Base-by-base conservation (phyloP, 2,888 invertebrate species). In the Melitaea athalia region DNA sequence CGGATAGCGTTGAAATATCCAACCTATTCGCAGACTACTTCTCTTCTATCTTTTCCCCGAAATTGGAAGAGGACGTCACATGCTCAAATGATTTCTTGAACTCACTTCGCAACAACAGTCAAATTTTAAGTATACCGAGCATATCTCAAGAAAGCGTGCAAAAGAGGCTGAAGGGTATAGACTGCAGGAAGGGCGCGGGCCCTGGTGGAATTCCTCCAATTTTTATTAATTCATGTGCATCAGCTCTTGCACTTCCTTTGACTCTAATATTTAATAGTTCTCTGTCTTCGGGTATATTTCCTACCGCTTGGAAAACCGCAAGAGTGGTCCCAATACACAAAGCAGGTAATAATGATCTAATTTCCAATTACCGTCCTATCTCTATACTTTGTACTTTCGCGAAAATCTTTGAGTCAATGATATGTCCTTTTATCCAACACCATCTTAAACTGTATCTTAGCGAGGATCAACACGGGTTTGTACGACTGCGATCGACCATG, bases 311-410 rank as follows among this genome's bases (percentile, higher is more conserved):
- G 73, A 76, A 74, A 59, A 12, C 12, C 10, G 60, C 70, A 0
- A 60, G 64, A 45, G 64, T 74, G 5, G 67, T 73, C 1, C 73
- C 74, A 3, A 31, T 75, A 11, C 52, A 61, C 14, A 75, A 75
- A 62, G 7, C 33, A 0, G 71, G 66, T 0, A 47, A 62, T 8
- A 24, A 38, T 10, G 42, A 53, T 4, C 3, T 24, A 4, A 66
- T 74, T 11, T 15, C 33, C 11, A 73, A 74, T 38, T 74, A 74
- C 62, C 64, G 72, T 53, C 74, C 74, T 0, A n/a, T n/a, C n/a
- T n/a, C n/a, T n/a, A n/a, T n/a, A n/a, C n/a, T n/a, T n/a, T n/a
- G n/a, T n/a, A n/a, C n/a, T n/a, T n/a, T n/a, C n/a, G n/a, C n/a
- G n/a, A n/a, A n/a, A n/a, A n/a, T n/a, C n/a, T n/a, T n/a, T n/a